Percentiles rank a stretch among this genome's conserved stretches.
Conservation (phyloP, 2,797 vertebrate species). For the Syngnathus acus region DNA sequence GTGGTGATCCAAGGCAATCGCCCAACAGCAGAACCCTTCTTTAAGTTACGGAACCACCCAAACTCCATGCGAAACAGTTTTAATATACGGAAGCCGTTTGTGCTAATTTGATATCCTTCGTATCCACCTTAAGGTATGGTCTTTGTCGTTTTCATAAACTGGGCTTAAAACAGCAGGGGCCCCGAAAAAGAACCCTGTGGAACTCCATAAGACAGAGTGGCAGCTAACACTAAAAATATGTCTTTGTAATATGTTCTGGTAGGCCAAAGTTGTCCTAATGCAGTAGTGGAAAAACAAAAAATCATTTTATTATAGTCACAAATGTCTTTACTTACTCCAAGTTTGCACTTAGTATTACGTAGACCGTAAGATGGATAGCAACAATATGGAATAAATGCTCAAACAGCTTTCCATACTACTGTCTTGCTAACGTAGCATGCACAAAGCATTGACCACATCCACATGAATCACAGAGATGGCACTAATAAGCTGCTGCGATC, state of each 20-base stretch:
- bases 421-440: conserved; percentile 11
- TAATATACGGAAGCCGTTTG: conserved; percentile 10
- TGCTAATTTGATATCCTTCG: background rate
- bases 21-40: conserved; percentile 24
- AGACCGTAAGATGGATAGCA: background rate
- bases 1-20: conserved; percentile 22
- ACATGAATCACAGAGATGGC: conserved; percentile 22
- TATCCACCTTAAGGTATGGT: too few species aligned
- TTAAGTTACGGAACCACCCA: conserved; percentile 23
- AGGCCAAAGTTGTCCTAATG: too few species aligned
- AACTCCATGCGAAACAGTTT: conserved; percentile 13
- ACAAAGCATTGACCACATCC: conserved; percentile 6
- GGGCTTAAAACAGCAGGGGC: too few species aligned
- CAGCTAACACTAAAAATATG: too few species aligned
- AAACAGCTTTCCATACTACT: background rate
- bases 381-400: background rate
- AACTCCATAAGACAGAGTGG: too few species aligned
- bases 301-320: too few species aligned
- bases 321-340: too few species aligned
- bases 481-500: background rate
- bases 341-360: too few species aligned
- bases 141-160: too few species aligned
- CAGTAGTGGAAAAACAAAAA: too few species aligned
- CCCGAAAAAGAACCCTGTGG: too few species aligned
- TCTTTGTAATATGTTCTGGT: too few species aligned